Evolutionary conservation across 1,140 invertebrate genomes (phyloP).

Genomic region (Dryas iulia): DNA sequence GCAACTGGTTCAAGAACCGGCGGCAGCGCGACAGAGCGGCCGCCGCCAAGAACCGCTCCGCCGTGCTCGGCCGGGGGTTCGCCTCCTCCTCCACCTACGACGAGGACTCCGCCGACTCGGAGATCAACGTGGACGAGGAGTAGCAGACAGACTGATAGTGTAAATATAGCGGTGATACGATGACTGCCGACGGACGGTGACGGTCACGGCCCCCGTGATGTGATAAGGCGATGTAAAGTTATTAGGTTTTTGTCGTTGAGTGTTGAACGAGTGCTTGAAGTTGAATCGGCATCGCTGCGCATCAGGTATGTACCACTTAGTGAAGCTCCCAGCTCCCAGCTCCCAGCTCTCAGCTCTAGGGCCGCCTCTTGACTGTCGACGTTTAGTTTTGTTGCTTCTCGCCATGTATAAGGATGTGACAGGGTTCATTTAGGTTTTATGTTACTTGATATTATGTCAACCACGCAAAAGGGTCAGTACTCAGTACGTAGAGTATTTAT

Average conservation of each 20-base stretch:
- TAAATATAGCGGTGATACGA: slow-evolving; percentile 52
- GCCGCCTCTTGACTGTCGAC: slow-evolving; percentile 3
- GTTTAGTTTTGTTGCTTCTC: slow-evolving; percentile 1
- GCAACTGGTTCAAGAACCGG: slow-evolving; percentile 99
- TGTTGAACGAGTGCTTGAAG: slow-evolving; percentile 64
- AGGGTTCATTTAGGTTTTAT: slow-evolving; percentile 42
- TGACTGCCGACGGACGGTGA: slow-evolving; percentile 39
- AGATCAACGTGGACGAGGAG: slow-evolving; percentile 78
- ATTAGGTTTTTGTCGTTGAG: slow-evolving; percentile 59
- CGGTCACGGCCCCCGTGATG: slow-evolving; percentile 43
- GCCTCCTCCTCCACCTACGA: slow-evolving; percentile 75
- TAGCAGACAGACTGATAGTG: slow-evolving; percentile 61
- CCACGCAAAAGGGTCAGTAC: slow-evolving; percentile 16
- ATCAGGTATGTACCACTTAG: slow-evolving; percentile 64
- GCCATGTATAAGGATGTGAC: slow-evolving; percentile 27
- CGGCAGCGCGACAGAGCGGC: slow-evolving; percentile 98
- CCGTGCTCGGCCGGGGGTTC: slow-evolving; percentile 72
- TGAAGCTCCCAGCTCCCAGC: slow-evolving; percentile 16
- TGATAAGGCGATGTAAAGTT: slow-evolving; percentile 64
- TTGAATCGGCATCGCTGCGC: slow-evolving; percentile 43
- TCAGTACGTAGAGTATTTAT: slow-evolving; percentile 43
- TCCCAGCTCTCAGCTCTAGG: too few relatives aligned
- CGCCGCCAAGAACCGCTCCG: slow-evolving; percentile 98
- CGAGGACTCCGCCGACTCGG: slow-evolving; percentile 75
- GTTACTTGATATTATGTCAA: slow-evolving; percentile 26